phyloP scores from a whole-genome alignment of 2,888 invertebrate genomes.

The Pteria penguin region DNA sequence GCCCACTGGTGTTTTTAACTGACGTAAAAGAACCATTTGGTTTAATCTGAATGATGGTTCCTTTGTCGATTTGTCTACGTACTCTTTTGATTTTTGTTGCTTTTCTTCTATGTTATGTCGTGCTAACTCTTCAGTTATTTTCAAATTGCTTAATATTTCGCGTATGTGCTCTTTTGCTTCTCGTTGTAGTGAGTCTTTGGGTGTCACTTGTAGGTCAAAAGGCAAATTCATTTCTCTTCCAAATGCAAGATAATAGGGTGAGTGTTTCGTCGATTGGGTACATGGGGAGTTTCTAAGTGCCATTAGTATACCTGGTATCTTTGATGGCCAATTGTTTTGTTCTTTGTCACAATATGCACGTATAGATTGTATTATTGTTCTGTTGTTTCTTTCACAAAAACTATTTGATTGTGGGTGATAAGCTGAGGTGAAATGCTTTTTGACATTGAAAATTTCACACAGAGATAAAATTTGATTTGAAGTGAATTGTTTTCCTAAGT shows the following conservation, averaged over 20 bases:
- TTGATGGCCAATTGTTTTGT: slow-evolving; percentile 5
- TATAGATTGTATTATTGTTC: not conserved
- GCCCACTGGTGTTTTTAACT: slow-evolving; percentile 16
- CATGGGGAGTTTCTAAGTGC: not conserved
- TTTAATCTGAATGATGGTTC: not conserved
- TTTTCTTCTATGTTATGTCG: not conserved
- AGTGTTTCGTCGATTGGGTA: not conserved
- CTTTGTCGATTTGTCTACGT: slow-evolving; percentile 23
- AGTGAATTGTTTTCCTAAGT: not conserved
- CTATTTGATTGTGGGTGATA: slow-evolving; percentile 47
- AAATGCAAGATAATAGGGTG: not conserved
- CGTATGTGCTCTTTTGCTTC: slow-evolving; percentile 14
- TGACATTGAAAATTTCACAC: slow-evolving; percentile 44
- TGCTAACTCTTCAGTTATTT: slow-evolving; percentile 16
- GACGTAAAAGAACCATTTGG: not conserved
- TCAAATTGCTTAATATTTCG: not conserved
- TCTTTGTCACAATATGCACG: not conserved
- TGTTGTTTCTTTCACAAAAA: slow-evolving; percentile 40
- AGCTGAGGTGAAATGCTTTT: slow-evolving; percentile 38
- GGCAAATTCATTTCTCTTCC: not conserved
- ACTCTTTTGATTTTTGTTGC: not conserved
- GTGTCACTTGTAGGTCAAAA: not conserved
- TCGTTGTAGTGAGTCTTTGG: not conserved
- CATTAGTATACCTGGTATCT: not conserved
- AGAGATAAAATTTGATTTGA: slow-evolving; percentile 38